Base-by-base conservation (phyloP, 1,140 invertebrate genomes). In the Dendroctonus ponderosae region DNA sequence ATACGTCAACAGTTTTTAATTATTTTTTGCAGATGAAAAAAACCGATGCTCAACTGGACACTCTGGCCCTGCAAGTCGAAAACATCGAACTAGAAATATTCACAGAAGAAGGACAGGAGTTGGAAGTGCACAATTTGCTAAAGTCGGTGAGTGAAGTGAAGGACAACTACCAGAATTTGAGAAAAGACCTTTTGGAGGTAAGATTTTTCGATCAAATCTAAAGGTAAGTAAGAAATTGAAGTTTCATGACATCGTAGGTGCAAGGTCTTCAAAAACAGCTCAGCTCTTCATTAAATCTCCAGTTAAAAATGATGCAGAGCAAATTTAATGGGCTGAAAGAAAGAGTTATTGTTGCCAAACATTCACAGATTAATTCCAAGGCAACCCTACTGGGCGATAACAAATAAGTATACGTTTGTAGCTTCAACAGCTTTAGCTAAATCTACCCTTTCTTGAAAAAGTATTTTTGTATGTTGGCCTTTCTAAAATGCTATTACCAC, bases 251-350 rank as follows among this genome's bases (percentile, higher is more conserved):
- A 26, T 42, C 14, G 11, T 48, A 76, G 67, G 77, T 79, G 7
- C 77, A 79, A 59, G 75, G 77, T 44, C 67, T 79, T 6, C 77
- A 78, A 66, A 77, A 74, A 66, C 75, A 79, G 50, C 68, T 79
- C n/a, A 78, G 74, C 65, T 72, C 61, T 8, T 72, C 77, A 37
- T 68, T 79, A 49, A 75, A 75, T 50, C 14, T 64, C 14, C 77
- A 79, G 61, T 66, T 78, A 26, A 73, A 73, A 60, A 57, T 77
- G 44, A 76, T 79, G 76, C 77, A 78, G 61, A 67, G 58, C n/a
- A 77, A 78, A 61, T 79, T 72, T 59, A 72, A 74, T 44, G 62
- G 60, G 7, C 64, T 79, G 12, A 79, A 79, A 69, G 73, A 76
- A 57, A 76, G 74, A 63, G 49, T 75, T 11, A 67, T 6, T 57